A percentile compares a stretch with the other conserved stretches of the same genome.
These are phyloP conservation scores for Neoscelio sp. DNA, from an alignment of 2,888 invertebrate genomes.

Conservation along the genomic window DNA sequence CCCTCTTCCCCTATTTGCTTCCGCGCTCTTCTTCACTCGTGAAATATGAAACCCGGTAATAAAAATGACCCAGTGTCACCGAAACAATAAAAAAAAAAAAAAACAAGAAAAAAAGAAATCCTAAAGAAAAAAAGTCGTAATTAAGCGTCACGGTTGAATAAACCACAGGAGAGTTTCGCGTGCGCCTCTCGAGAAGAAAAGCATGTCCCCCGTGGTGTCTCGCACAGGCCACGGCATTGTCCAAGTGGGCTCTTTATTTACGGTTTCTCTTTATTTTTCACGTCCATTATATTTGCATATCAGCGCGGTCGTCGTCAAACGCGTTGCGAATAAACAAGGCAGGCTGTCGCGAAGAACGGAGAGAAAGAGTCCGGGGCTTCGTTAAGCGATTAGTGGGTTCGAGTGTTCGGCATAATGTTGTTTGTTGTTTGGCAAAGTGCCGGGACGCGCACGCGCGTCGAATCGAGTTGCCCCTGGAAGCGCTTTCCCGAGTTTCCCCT, in stretches of 20 bases:
- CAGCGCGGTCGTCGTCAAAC: conserved; percentile 4
- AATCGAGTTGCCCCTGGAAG: conserved; percentile 18
- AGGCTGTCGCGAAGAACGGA: conserved; percentile 9
- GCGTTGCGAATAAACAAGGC: conserved; percentile 32
- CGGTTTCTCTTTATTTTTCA: background rate
- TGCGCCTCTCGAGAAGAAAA: conserved; percentile 29
- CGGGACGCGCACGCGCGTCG: conserved; percentile 29
- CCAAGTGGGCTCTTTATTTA: background rate
- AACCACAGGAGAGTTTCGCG: conserved; percentile 19
- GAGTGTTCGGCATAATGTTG: conserved; percentile 25
- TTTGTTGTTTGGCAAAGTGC: conserved; percentile 44
- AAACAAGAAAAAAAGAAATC: background rate
- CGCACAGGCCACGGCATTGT: background rate
- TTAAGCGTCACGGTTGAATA: conserved; percentile 36
- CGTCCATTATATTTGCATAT: conserved; percentile 3
- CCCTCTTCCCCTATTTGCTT: conserved; percentile 7
- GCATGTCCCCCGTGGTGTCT: conserved; percentile 21
- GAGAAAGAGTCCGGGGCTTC: conserved; percentile 23
- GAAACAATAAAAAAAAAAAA: conserved; percentile 1
- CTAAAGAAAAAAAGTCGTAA: conserved; percentile 10
- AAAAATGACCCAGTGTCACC: conserved; percentile 32
- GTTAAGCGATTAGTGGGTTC: conserved; percentile 28
- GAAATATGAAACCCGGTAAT: conserved; percentile 1
- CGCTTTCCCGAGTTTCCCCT: conserved; percentile 46
- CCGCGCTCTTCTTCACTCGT: background rate